A percentile compares a stretch with the other conserved stretches of the same genome.
These are phyloP conservation scores for Meganola albula DNA, from an alignment of 2,888 invertebrate genomes.

Conservation along the genomic window DNA sequence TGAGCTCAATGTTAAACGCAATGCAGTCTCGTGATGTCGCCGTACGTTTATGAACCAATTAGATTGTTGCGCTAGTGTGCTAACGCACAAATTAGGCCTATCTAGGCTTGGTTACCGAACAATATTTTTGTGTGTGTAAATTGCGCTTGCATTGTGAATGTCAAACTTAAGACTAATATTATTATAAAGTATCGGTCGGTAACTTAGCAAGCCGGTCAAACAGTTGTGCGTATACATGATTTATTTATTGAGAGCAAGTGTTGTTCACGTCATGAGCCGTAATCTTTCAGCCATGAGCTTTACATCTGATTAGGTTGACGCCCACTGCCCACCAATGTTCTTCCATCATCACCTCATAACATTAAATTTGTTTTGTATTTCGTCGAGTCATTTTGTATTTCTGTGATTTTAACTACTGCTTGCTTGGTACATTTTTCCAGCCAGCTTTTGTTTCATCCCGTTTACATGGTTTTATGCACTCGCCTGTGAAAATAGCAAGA, in stretches of 20 bases:
- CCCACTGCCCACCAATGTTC: slow-evolving; percentile 29
- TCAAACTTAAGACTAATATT: no score
- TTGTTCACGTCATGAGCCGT: slow-evolving; percentile 54
- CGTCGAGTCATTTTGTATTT: slow-evolving; percentile 35
- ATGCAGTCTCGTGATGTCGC: slow-evolving; percentile 79
- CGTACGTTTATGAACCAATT: slow-evolving; percentile 73
- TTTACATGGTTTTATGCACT: slow-evolving; percentile 36
- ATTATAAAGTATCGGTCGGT: slow-evolving; percentile 56
- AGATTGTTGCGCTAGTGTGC: slow-evolving; percentile 75
- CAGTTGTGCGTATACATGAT: slow-evolving; percentile 54
- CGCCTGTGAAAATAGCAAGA: slow-evolving; percentile 26
- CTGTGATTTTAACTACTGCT: slow-evolving; percentile 43
- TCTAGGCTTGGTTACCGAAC: slow-evolving; percentile 61
- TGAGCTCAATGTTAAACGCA: slow-evolving; percentile 87
- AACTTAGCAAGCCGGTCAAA: slow-evolving; percentile 48
- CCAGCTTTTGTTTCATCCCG: slow-evolving; percentile 39
- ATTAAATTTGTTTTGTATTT: slow-evolving; percentile 31
- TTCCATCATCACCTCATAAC: slow-evolving; percentile 34
- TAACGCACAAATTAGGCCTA: slow-evolving; percentile 66
- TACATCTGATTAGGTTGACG: slow-evolving; percentile 37
- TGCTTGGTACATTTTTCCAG: slow-evolving; percentile 41
- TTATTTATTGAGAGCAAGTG: slow-evolving; percentile 50
- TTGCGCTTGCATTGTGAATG: slow-evolving; percentile 6
- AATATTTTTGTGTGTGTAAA: slow-evolving; percentile 33
- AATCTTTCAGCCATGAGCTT: slow-evolving; percentile 48